Evolutionary conservation across 2,888 invertebrate genomes (phyloP), one percentile per base, ranked within the genome.

Genomic region (Protodeltote pygarga): DNA sequence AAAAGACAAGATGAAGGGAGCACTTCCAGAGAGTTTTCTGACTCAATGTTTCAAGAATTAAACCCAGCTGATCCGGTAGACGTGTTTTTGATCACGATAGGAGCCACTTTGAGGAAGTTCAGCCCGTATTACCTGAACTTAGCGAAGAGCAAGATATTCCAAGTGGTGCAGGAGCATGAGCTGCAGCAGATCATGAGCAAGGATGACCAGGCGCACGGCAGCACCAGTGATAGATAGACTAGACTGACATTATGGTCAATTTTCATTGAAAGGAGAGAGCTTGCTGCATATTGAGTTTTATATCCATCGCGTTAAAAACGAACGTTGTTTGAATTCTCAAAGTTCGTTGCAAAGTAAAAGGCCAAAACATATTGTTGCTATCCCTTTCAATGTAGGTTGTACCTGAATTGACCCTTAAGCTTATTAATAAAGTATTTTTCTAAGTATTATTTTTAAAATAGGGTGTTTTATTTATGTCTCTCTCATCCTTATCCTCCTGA

Each of bases 81-180:
- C 8, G 89, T 86, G 0, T 91, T 91, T 25, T 62, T 91, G 0
- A 70, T 89, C 16, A 86, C 86, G 0, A 81, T 91, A 53, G 90
- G 91, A 0, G 73, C 84, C 0, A 90, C 90, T 0, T 38, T 91
- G 1, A 76, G 81, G 47, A 89, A 83, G 29, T 84, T 91, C 6
- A 82, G 72, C 0, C 90, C 90, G 0, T 87, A 87, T 45, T 87
- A 86, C 15, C 38, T 90, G 61, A 91, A 91, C 37, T 87, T 89
- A 65, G 90, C 91, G 1, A 91, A 91, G 60, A 87, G 83, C 50
- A 89, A 89, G 58, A 89, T 91, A 34, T 90, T 90, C 38, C 87
- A 89, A 27, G 84, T 89, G n/a, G 90, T 91, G 0, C 91, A 90
- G 49, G 89, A 91, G 28, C 90, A 85, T 57, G 91, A 91, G 60